These are phyloP conservation scores for Octopus sinensis DNA, from an alignment of 1,140 invertebrate species.

Conservation along the genomic window DNA sequence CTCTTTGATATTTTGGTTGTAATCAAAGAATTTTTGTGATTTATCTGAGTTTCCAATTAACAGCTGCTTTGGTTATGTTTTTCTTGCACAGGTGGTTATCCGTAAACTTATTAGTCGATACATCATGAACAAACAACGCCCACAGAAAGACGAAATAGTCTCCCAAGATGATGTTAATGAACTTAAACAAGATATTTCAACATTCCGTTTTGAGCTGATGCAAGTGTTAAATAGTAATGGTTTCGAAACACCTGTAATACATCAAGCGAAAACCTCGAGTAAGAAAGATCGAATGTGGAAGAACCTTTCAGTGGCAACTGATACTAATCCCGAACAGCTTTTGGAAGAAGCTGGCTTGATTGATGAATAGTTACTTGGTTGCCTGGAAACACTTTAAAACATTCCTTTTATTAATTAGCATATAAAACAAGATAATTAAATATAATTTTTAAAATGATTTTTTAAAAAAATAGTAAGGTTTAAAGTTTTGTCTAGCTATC, in stretches of 20 bases:
- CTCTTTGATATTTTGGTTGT: too few species aligned
- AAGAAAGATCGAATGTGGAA: constrained; percentile 51
- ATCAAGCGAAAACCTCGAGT: constrained; percentile 51
- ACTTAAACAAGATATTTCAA: constrained; percentile 91
- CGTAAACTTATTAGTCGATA: constrained; percentile 87
- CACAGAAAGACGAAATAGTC: constrained; percentile 94
- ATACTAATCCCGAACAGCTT: not conserved
- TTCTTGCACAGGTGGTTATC: constrained; percentile 77
- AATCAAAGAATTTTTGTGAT: too few species aligned
- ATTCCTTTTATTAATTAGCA: too few species aligned
- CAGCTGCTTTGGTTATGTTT: not conserved
- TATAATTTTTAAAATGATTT: too few species aligned
- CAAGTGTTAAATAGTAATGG: constrained; percentile 74
- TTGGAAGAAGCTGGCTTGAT: too few species aligned
- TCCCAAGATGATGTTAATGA: constrained; percentile 98
- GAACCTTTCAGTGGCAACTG: constrained; percentile 32
- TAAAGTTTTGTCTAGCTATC: too few species aligned
- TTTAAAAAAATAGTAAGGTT: too few species aligned
- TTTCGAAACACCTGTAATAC: constrained; percentile 54
- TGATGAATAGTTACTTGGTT: not conserved
- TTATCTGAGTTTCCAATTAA: too few species aligned
- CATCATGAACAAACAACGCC: constrained; percentile 90
- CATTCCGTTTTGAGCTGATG: constrained; percentile 73
- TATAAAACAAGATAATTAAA: too few species aligned
- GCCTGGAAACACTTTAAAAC: not conserved